Base-by-base conservation (phyloP, 2,797 vertebrate species). In the Argyrosomus regius region DNA sequence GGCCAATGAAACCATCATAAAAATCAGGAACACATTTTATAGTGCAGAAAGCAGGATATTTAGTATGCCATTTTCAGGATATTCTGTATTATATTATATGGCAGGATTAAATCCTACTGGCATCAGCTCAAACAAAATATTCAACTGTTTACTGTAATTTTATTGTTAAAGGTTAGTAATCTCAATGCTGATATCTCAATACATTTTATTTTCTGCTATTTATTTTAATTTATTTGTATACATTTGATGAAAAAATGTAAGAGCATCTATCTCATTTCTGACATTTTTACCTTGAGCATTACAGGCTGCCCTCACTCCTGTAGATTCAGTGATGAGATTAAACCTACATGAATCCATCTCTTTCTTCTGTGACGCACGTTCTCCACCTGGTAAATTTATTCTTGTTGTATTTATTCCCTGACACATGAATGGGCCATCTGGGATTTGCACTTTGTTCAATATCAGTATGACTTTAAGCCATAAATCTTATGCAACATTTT, bases 401-500 rank as follows among this genome's bases (percentile, higher is more conserved):
- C 68, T 26, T 66, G 22, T 46, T 71, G 45, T 72, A 39, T 78
- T 74, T 79, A 85, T 88, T 75, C 62, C 54, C 56, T 80, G 68
- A 82, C 89, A 92, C 10, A 60, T 84, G 85, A 91, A 48, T 22
- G 68, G 63, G 22, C 72, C 76, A 76, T 85, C 83, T 84, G 76
- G 83, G 67, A 85, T 88, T 86, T 91, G 77, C 72, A 67, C 58
- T 84, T 80, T 81, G 78, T 89, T 92, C 78, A 83, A 87, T 87
- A 86, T 87, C 69, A 70, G 86, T 70, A 90, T 90, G 88, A 92
- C 90, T 90, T 91, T 89, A 85, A 90, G 86, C 84, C 82, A 87
- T 84, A 86, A 92, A 92, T 88, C 86, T 93, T 92, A 94, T 71
- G 91, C 91, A 94, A 92, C 70, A 39, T 88, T 80, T 66, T 53